Base-by-base conservation (phyloP, 23 tunicate species). In the Ascidia mentula region DNA sequence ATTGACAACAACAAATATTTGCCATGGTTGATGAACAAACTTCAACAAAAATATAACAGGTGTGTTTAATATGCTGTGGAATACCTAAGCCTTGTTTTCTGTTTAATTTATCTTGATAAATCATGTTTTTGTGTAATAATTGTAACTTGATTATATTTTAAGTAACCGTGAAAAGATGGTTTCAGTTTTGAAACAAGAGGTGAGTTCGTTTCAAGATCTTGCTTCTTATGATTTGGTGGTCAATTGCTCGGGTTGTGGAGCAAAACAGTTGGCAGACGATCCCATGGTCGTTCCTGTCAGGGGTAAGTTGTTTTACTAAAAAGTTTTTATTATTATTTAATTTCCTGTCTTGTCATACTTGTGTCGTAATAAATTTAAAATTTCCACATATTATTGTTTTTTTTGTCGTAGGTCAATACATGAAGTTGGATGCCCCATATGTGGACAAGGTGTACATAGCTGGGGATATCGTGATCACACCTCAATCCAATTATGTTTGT, bases 201-300 rank as follows among this genome's bases (percentile, higher is more conserved):
- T 82, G 42, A n/a, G 32, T 69, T 38, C 37, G 9, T 40, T 80
- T 37, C 32, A 28, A 8, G 76, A 80, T 36, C 40, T 31, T 6
- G 22, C 65, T 20, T 1, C 65, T 5, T 86, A 40, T 77, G 88
- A 89, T 75, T 30, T 89, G 72, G 72, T 89, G 17, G 77, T 89
- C 33, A 89, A 89, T 59, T 89, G 94, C 39, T 89, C 94, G 6
- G 94, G 94, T 2, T 40, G 84, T 20, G 94, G 94, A 6, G 88
- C 88, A 35, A 46, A 40, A 61, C 53, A 79, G 24, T 36, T 89
- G 32, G 84, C 65, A 6, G 39, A 39, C 38, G 94, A 89, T 39
- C 33, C 74, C 0, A n/a, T 22, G 42, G 72, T 89, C 39, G 22
- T 74, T 31, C 88, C 94, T 13, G 79, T 89, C 5, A 37, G 94